These are phyloP conservation scores for Nomada fabriciana DNA, from an alignment of 2,888 invertebrate genomes.

Conservation along the genomic window DNA sequence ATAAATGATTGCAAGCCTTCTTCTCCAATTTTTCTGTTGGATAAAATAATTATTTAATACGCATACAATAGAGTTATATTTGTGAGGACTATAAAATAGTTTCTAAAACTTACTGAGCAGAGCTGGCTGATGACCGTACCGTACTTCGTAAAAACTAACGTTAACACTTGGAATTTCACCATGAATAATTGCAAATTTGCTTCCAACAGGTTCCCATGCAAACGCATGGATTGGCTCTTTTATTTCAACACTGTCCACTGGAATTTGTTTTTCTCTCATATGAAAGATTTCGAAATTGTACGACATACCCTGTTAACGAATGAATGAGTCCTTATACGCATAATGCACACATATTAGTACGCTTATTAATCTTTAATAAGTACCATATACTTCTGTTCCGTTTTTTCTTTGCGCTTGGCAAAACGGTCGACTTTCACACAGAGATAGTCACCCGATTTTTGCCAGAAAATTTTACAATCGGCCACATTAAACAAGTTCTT, in stretches of 20 bases:
- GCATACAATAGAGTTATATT: neutral
- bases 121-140: slow-evolving; percentile 95
- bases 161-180: slow-evolving; percentile 94
- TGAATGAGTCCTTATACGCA: slow-evolving; percentile 11
- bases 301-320: slow-evolving; percentile 90
- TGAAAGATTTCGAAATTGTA: slow-evolving; percentile 99
- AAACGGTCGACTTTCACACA: slow-evolving; percentile 97
- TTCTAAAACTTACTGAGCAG: slow-evolving; percentile 90
- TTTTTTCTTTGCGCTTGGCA: slow-evolving; percentile 97
- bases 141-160: slow-evolving; percentile 97
- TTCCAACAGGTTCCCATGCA: slow-evolving; percentile 99
- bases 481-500: slow-evolving; percentile 99
- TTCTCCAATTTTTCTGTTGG: slow-evolving; percentile 88
- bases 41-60: slow-evolving; percentile 8
- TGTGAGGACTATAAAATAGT: slow-evolving; percentile 5
- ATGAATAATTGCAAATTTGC: slow-evolving; percentile 98
- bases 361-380: slow-evolving; percentile 69
- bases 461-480: slow-evolving; percentile 99
- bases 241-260: slow-evolving; percentile 98
- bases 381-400: slow-evolving; percentile 95
- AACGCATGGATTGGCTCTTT: slow-evolving; percentile 97
- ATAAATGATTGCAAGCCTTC: slow-evolving; percentile 95
- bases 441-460: slow-evolving; percentile 98
- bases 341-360: neutral
- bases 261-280: slow-evolving; percentile 98